Base-by-base conservation (phyloP, 2,888 invertebrate genomes). In the Nomada goodeniana region DNA sequence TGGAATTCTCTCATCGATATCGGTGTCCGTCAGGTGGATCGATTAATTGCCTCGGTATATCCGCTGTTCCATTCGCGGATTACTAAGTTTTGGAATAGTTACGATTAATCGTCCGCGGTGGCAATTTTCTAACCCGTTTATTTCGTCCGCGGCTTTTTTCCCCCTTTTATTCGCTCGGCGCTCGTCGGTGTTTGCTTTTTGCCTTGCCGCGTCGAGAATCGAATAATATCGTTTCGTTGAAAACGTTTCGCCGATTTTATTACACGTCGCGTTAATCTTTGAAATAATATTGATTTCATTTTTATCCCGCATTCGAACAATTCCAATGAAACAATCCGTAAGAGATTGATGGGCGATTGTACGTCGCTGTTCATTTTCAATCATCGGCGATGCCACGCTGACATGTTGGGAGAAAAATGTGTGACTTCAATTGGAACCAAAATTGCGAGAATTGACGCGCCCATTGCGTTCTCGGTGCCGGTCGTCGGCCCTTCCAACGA, bases 111-210 rank as follows among this genome's bases (percentile, higher is more conserved):
- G 53, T n/a, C 13, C 50, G 52, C 29, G 29, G 20, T 77, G 78
- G 65, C 88, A 84, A 86, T 89, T 87, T 88, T 83, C 74, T 79
- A 76, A 86, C 87, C 90, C 87, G 78, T 68, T 84, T 77, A 63
- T 83, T 69, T 61, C 65, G 42, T 15, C 3, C 15, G 2, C n/a
- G 3, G n/a, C n/a, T 13, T 11, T 61, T n/a, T n/a, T 13, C 1
- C 23, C 23, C 0, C 23, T 3, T n/a, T 57, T 53, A 20, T 50
- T 60, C 60, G n/a, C 29, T 52, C 47, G 15, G 47, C 26, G 13
- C 44, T 50, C 60, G 53, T 52, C 50, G 29, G 42, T 72, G 42
- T 70, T 79, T 67, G 26, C 9, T 23, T 29, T 60, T n/a, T 72
- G 50, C 36, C n/a, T 65, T 42, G 13, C 15, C 0, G 53, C 3